phyloP scores from a whole-genome alignment of 2,888 invertebrate genomes.

The Synanthedon formicaeformis region DNA sequence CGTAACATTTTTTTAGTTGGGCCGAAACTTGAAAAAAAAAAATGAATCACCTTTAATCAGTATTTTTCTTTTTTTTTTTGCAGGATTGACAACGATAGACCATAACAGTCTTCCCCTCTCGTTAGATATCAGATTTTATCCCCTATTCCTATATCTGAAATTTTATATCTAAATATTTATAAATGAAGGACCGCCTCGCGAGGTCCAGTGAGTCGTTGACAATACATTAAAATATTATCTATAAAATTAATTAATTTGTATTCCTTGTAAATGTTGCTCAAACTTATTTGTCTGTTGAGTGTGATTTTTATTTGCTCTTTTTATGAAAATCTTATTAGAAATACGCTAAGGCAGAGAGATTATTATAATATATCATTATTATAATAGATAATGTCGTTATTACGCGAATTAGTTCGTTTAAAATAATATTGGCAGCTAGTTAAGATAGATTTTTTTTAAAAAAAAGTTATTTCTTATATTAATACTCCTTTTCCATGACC shows the following conservation, averaged over 20 bases:
- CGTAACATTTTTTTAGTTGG: no score
- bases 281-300: conserved; percentile 35
- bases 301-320: conserved; percentile 18
- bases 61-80: conserved; percentile 20
- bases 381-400: conserved; percentile 2
- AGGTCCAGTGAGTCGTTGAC: conserved; percentile 62
- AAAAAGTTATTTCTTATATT: background rate
- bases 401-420: background rate
- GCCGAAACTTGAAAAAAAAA: no score
- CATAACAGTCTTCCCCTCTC: conserved; percentile 65
- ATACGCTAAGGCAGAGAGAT: conserved; percentile 13
- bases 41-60: no score
- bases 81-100: conserved; percentile 61
- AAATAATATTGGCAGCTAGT: background rate
- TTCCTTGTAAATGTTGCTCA: conserved; percentile 60
- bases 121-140: conserved; percentile 62
- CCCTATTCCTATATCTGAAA: conserved; percentile 59
- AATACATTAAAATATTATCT: conserved; percentile 50
- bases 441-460: background rate
- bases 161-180: conserved; percentile 54
- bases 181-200: conserved; percentile 32
- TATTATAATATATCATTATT: conserved; percentile 5
- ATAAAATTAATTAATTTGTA: conserved; percentile 37
- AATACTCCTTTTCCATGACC: conserved; percentile 16
- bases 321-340: conserved; percentile 16